Percentiles rank a stretch among this genome's conserved stretches.
phyloP scores from a whole-genome alignment of 2,113 vertebrate genomes.

The Nanorana parkeri region DNA sequence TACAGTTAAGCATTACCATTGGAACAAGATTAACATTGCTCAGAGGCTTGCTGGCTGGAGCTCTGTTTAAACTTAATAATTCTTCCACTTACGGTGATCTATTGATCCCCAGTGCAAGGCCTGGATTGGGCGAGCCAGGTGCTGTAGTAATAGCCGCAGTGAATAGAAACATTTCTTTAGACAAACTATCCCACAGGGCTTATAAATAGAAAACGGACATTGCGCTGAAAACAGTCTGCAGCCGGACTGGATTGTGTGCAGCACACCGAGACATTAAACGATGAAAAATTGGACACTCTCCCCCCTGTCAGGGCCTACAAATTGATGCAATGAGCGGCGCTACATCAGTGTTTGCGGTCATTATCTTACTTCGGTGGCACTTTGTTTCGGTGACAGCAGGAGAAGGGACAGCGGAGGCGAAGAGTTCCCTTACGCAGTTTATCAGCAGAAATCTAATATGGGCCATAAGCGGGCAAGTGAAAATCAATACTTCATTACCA shows the following conservation, averaged over 20 bases:
- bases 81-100: slow-evolving; percentile 86
- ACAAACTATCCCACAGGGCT: slow-evolving; percentile 93
- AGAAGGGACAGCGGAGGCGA: slow-evolving; percentile 86
- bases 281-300: slow-evolving; percentile 86
- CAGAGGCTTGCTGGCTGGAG: slow-evolving; percentile 79
- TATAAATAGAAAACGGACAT: slow-evolving; percentile 93
- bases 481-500: slow-evolving; percentile 99
- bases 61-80: slow-evolving; percentile 81
- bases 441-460: slow-evolving; percentile 99
- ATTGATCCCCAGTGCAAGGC: slow-evolving; percentile 89
- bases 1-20: slow-evolving; percentile 73
- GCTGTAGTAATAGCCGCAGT: slow-evolving; percentile 92
- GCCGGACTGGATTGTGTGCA: slow-evolving; percentile 81
- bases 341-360: slow-evolving; percentile 91
- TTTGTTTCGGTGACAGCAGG: slow-evolving; percentile 65
- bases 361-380: slow-evolving; percentile 90
- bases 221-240: slow-evolving; percentile 87
- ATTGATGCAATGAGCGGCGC: slow-evolving; percentile 87
- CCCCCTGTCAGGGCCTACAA: slow-evolving; percentile 94
- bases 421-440: slow-evolving; percentile 88
- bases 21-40: slow-evolving; percentile 82
- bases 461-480: slow-evolving; percentile 96
- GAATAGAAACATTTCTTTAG: slow-evolving; percentile 99
- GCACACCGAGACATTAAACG: slow-evolving; percentile 89
- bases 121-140: slow-evolving; percentile 90